Evolutionary conservation across 2,113 vertebrate genomes (phyloP).

Genomic region (Arizona elegans): DNA sequence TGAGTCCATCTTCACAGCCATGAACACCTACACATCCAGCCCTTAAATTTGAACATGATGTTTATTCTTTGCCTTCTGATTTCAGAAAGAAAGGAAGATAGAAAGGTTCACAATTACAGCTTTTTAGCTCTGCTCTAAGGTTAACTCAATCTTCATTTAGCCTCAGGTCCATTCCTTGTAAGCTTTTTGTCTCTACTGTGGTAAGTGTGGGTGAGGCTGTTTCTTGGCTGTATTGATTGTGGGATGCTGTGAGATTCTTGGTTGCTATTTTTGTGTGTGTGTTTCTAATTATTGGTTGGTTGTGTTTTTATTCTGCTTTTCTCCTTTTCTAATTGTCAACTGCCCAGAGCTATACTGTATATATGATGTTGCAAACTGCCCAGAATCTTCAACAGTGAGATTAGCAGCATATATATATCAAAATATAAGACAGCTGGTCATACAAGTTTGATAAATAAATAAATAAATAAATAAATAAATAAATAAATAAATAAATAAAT

Average conservation of each 20-base stretch:
- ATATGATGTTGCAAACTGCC: too few relatives aligned
- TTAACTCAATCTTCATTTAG: not conserved
- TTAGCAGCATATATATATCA: too few relatives aligned
- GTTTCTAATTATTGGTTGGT: not conserved
- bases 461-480: not conserved
- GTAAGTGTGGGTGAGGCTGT: not conserved
- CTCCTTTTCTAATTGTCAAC: not conserved
- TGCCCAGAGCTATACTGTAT: not conserved
- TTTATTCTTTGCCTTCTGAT: not conserved
- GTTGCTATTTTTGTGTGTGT: not conserved
- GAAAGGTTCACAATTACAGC: not conserved
- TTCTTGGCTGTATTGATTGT: not conserved
- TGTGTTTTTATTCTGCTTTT: not conserved
- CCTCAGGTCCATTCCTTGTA: not conserved
- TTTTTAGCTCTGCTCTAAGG: not conserved
- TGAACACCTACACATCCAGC: not conserved
- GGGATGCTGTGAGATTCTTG: not conserved
- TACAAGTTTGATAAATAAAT: not conserved
- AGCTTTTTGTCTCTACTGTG: not conserved
- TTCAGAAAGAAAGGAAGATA: not conserved
- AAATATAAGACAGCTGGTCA: not conserved
- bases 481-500: not conserved
- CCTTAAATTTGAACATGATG: not conserved
- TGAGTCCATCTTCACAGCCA: not conserved
- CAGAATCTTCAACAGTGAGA: too few relatives aligned